Evolutionary conservation across 2,113 vertebrate genomes (phyloP).

Genomic region (Antennarius striatus): DNA sequence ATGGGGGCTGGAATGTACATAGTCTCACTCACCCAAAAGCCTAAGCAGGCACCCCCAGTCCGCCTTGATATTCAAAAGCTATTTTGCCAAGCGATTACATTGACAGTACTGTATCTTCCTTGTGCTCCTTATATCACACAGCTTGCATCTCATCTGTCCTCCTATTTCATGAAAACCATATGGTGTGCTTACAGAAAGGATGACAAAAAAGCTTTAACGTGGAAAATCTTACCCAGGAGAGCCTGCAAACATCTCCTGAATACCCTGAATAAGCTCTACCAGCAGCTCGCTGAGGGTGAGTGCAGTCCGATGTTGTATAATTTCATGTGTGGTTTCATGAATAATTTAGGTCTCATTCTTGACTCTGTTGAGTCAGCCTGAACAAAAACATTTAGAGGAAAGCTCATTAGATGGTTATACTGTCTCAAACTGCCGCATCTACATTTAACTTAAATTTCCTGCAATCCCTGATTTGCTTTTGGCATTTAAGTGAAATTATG

Average conservation of each 20-base stretch:
- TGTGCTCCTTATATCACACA: slow-evolving; percentile 29
- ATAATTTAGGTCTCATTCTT: slow-evolving; percentile 40
- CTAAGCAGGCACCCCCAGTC: neutral
- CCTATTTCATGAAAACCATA: slow-evolving; percentile 58
- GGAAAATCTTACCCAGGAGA: slow-evolving; percentile 97
- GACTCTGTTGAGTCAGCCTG: slow-evolving; percentile 50
- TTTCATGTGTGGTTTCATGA: slow-evolving; percentile 45
- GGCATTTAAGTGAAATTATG: slow-evolving; percentile 2
- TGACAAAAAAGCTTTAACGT: slow-evolving; percentile 91
- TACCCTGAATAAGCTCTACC: slow-evolving; percentile 89
- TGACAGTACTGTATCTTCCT: slow-evolving; percentile 37
- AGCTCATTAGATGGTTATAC: slow-evolving; percentile 15
- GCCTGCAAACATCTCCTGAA: slow-evolving; percentile 96
- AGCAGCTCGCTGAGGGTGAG: slow-evolving; percentile 93
- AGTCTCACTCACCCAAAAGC: slow-evolving; percentile 24
- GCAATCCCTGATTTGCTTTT: neutral
- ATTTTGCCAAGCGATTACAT: slow-evolving; percentile 40
- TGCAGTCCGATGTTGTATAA: slow-evolving; percentile 53
- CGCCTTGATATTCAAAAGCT: slow-evolving; percentile 40
- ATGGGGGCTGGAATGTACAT: slow-evolving; percentile 54
- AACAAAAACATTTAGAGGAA: slow-evolving; percentile 36
- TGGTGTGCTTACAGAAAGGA: slow-evolving; percentile 85
- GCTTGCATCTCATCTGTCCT: slow-evolving; percentile 43
- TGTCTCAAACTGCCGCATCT: slow-evolving; percentile 6
- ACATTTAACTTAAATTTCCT: neutral